Conservation (phyloP, 2,797 vertebrate species). For the Rhinatrema bivittatum region DNA sequence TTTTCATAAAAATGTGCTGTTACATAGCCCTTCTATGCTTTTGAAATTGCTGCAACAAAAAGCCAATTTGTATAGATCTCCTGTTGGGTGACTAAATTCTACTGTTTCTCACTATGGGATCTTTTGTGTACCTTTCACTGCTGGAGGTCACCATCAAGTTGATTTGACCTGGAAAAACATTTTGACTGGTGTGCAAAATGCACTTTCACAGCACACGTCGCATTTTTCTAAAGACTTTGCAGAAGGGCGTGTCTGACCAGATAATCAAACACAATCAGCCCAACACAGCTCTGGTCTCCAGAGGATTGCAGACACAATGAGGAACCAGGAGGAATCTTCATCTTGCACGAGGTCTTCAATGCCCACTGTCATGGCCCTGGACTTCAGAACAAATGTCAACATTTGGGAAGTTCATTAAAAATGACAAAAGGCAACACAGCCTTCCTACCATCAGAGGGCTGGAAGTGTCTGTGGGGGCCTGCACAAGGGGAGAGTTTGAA, state of each 20-base stretch:
- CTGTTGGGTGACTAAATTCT: constrained; percentile 1
- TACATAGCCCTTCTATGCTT: no score
- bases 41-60: no score
- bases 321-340: constrained; percentile 15
- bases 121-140: constrained; percentile 26
- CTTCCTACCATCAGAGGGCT: no score
- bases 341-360: constrained; percentile 1
- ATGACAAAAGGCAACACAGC: no score
- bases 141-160: constrained; percentile 25
- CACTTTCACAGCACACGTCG: constrained; percentile 18
- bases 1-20: no score
- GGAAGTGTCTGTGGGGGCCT: no score
- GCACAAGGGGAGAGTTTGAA: no score
- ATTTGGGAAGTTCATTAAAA: no score
- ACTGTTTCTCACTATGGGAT: background rate
- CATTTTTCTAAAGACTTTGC: constrained; percentile 23
- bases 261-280: constrained; percentile 10
- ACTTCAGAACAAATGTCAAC: background rate
- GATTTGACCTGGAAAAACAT: constrained; percentile 34
- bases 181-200: constrained; percentile 32
- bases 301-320: constrained; percentile 20
- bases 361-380: constrained; percentile 4
- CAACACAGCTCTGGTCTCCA: constrained; percentile 19
- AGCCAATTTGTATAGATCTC: background rate
- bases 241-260: constrained; percentile 26